Evolutionary conservation across 2,888 invertebrate genomes (phyloP).

Genomic region (Chymomyza amoena): DNA sequence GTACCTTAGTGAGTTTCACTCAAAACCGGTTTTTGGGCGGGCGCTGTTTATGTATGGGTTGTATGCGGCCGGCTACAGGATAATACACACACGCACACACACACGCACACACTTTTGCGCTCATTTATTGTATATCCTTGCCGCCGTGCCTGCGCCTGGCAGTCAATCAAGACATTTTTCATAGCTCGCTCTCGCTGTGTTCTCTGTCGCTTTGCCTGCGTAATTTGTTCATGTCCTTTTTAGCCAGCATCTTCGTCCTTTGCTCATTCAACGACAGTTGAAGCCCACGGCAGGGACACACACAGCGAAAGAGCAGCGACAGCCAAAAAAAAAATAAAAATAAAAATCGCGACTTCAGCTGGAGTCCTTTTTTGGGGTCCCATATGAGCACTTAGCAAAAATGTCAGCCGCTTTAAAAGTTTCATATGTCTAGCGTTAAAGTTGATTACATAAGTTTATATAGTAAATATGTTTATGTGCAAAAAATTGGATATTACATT

Average conservation of each 20-base stretch:
- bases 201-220: not conserved
- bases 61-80: not conserved
- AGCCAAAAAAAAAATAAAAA: not conserved
- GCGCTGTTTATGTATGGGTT: not conserved
- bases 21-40: conserved; percentile 48
- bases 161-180: not conserved
- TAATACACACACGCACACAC: not conserved
- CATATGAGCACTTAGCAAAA: conserved; percentile 35
- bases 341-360: not conserved
- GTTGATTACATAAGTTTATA: not conserved
- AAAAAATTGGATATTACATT: conserved; percentile 16
- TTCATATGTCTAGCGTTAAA: not conserved
- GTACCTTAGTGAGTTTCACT: conserved; percentile 40
- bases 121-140: conserved; percentile 9
- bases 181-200: conserved; percentile 24
- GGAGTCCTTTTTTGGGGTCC: conserved; percentile 31
- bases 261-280: conserved; percentile 13
- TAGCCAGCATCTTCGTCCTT: conserved; percentile 30
- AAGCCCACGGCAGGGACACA: not conserved
- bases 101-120: not conserved
- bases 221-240: not conserved
- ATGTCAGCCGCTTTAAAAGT: conserved; percentile 33
- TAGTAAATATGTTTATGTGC: conserved; percentile 11
- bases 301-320: conserved; percentile 36
- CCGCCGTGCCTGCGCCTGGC: not conserved